Evolutionary conservation across 2,888 invertebrate genomes (phyloP).

Genomic region (Chesias legatella): DNA sequence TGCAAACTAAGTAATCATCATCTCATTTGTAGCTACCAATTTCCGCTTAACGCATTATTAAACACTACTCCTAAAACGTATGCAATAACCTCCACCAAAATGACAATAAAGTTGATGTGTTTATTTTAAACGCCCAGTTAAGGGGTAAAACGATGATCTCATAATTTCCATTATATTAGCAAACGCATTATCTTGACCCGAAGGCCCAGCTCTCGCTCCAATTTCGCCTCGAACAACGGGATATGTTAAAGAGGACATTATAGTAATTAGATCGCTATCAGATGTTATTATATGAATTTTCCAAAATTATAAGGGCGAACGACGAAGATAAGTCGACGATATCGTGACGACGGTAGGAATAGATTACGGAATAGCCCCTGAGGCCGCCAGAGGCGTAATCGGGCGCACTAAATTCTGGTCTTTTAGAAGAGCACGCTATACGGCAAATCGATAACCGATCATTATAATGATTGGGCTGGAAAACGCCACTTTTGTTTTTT

Average conservation of each 20-base stretch:
- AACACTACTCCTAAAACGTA: conserved; percentile 10
- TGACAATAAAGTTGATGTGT: conserved; percentile 40
- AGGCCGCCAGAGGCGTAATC: conserved; percentile 57
- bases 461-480: conserved; percentile 77
- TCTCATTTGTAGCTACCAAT: conserved; percentile 9
- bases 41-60: conserved; percentile 11
- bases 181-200: conserved; percentile 65
- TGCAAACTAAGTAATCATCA: no score
- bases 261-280: conserved; percentile 80
- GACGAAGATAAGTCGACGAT: conserved; percentile 70
- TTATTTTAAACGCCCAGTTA: conserved; percentile 74
- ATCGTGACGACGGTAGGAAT: conserved; percentile 74
- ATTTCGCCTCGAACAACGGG: conserved; percentile 66
- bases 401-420: conserved; percentile 69
- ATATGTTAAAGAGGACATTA: conserved; percentile 79
- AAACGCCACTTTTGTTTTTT: conserved; percentile 68
- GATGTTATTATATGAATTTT: conserved; percentile 78
- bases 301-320: conserved; percentile 72
- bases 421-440: conserved; percentile 71
- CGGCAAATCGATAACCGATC: conserved; percentile 76
- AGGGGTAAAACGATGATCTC: conserved; percentile 66
- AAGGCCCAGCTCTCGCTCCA: conserved; percentile 58
- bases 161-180: conserved; percentile 72
- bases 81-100: conserved; percentile 16
- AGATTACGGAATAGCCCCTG: conserved; percentile 67